Percentiles rank a stretch among this genome's conserved stretches.
phyloP scores from a whole-genome alignment of 37 sponge, comb jelly and placozoan species.

The Theonella swinhoei region DNA sequence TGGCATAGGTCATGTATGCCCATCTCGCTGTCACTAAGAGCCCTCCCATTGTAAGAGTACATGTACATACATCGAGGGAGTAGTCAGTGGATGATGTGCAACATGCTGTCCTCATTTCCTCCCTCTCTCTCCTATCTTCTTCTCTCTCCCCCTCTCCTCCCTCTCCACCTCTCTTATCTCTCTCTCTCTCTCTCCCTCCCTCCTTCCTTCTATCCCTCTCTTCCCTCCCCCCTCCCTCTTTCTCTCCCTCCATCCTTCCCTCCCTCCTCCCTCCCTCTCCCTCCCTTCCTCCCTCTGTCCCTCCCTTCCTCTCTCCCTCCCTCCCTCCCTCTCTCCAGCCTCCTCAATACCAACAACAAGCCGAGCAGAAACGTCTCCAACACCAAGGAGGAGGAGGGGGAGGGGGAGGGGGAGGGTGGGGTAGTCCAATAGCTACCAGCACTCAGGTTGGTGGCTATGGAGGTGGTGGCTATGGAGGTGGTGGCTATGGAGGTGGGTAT shows the following conservation, averaged over 20 bases:
- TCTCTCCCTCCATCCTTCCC: too few species aligned
- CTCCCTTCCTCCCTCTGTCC: slow-evolving; percentile 15
- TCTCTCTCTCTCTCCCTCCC: too few species aligned
- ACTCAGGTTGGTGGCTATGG: slow-evolving; percentile 34
- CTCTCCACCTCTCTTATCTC: too few species aligned
- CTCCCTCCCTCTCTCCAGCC: slow-evolving; percentile 31
- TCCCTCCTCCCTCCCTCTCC: not conserved
- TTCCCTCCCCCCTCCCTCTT: not conserved
- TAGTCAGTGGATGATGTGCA: not conserved
- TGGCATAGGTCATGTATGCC: too few species aligned
- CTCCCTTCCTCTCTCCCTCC: not conserved
- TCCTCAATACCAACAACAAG: slow-evolving; percentile 26
- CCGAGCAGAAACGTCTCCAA: not conserved
- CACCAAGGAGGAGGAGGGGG: not conserved
- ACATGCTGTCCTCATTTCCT: slow-evolving; percentile 4
- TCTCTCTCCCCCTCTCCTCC: not conserved
- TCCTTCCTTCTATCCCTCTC: too few species aligned
- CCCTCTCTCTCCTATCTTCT: too few species aligned
- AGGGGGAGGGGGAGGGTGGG: slow-evolving; percentile 9
- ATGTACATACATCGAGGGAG: slow-evolving; percentile 55
- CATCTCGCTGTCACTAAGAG: slow-evolving; percentile 81
- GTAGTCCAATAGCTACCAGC: slow-evolving; percentile 70
- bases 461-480: not conserved
- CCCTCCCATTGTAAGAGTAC: slow-evolving; percentile 53
- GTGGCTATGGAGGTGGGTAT: slow-evolving; percentile 18